A percentile compares a stretch with the other conserved stretches of the same genome.
Conservation (phyloP, 2,797 vertebrate genomes). For the Merluccius polli region DNA sequence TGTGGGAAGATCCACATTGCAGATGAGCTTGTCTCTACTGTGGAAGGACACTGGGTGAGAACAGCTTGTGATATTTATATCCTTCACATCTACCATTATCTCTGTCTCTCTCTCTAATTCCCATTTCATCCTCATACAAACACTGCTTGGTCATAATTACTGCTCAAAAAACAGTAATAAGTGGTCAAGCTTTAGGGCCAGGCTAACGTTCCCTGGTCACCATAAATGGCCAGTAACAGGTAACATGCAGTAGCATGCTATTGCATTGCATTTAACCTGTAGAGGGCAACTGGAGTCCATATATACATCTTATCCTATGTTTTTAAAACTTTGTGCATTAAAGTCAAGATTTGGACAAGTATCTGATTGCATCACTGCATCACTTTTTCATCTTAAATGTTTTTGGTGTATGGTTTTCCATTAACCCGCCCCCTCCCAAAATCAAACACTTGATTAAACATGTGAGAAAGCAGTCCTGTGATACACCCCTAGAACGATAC, state of each 20-base stretch:
- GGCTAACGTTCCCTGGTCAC: not conserved
- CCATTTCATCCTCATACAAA: not conserved
- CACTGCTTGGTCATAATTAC: not conserved
- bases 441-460: too few species aligned
- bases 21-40: conserved; percentile 81
- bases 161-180: conserved; percentile 16
- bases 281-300: not conserved
- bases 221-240: not conserved
- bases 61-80: not conserved
- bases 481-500: too few species aligned
- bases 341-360: not conserved
- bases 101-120: not conserved
- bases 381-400: not conserved
- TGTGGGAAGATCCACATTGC: conserved; percentile 85
- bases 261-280: not conserved
- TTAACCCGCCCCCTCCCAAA: too few species aligned
- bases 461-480: too few species aligned
- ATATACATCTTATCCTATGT: not conserved
- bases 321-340: not conserved
- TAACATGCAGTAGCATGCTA: not conserved
- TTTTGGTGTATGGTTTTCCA: not conserved
- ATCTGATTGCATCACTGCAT: not conserved
- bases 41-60: conserved; percentile 90
- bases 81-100: not conserved
- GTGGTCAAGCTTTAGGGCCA: not conserved